Evolutionary conservation across 2,888 invertebrate genomes (phyloP), one percentile per base, ranked within the genome.

Genomic region (Halictus quadricinctus): DNA sequence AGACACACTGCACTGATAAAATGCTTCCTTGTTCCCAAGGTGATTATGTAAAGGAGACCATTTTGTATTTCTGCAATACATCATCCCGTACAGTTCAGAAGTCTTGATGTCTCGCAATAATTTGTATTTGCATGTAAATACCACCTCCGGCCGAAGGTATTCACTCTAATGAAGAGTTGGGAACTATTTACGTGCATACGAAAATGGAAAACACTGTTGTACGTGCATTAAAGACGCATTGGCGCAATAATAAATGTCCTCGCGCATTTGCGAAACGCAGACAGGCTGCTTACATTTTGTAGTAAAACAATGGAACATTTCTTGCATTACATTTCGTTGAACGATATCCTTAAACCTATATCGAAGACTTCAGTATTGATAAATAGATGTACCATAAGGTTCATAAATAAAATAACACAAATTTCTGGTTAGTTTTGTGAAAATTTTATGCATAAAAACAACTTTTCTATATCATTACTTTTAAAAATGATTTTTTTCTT

Each of bases 41-140:
- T 29, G 7, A 29, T 64, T 64, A 29, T 64, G 29, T 8, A 64
- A 64, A 29, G 64, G 2, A 64, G 29, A 15, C 29, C 64, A 29
- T 64, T 29, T 64, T 64, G 15, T 64, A 29, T 29, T 64, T 64
- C 64, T 64, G 64, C 29, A 7, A 29, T 29, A 25, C 64, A 8
- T 29, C 64, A 2, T 64, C 29, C 7, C 29, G 0, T 13, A 64
- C 29, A 64, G 25, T 29, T 7, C 64, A 64, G 15, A 18, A 18
- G 64, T 64, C 64, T 64, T 64, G 15, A 7, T 64, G 29, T 64
- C 64, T 64, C 15, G 64, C 18, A 64, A 64, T 64, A 64, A 29
- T 29, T 64, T 64, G 29, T 64, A 64, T 64, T 64, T 64, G 64
- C 64, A 64, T 64, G 64, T 64, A 64, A 64, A 64, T 64, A 64